These are phyloP conservation scores for Drosophila birchii DNA, from an alignment of 2,888 invertebrate genomes.

Conservation along the genomic window DNA sequence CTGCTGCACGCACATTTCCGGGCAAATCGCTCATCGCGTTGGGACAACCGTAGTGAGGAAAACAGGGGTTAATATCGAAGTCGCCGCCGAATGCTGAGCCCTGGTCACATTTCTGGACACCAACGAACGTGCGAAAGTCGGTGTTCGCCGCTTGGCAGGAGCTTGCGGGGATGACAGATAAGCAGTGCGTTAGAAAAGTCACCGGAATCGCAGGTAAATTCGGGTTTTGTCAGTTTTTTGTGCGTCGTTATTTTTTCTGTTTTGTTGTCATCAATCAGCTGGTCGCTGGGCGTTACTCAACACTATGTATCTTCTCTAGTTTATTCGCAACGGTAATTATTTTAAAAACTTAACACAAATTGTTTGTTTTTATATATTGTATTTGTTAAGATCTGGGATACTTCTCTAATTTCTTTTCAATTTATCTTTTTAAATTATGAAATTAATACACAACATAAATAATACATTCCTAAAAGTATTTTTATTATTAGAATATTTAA, in stretches of 20 bases:
- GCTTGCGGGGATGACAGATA: slow-evolving; percentile 13
- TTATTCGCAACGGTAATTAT: slow-evolving; percentile 11
- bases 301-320: slow-evolving; percentile 7
- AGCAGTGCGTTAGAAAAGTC: slow-evolving; percentile 14
- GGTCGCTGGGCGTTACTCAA: slow-evolving; percentile 35
- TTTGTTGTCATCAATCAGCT: slow-evolving; percentile 53
- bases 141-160: neutral
- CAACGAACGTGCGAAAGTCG: slow-evolving; percentile 1
- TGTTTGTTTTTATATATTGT: too few relatives aligned
- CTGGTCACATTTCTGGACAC: slow-evolving; percentile 29
- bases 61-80: slow-evolving; percentile 25
- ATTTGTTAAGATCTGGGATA: too few relatives aligned
- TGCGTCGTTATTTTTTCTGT: slow-evolving; percentile 44
- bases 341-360: neutral
- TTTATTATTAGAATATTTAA: too few relatives aligned
- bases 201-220: slow-evolving; percentile 21
- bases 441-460: too few relatives aligned
- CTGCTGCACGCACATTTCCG: neutral
- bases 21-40: slow-evolving; percentile 41
- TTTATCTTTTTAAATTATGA: too few relatives aligned
- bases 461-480: too few relatives aligned
- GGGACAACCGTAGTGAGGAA: slow-evolving; percentile 41
- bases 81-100: slow-evolving; percentile 7
- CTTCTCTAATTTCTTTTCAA: too few relatives aligned
- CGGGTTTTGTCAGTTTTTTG: slow-evolving; percentile 7